Evolutionary conservation across 1,140 invertebrate species (phyloP), one percentile per base, ranked within the genome.

Genomic region (Camponotus pennsylvanicus): DNA sequence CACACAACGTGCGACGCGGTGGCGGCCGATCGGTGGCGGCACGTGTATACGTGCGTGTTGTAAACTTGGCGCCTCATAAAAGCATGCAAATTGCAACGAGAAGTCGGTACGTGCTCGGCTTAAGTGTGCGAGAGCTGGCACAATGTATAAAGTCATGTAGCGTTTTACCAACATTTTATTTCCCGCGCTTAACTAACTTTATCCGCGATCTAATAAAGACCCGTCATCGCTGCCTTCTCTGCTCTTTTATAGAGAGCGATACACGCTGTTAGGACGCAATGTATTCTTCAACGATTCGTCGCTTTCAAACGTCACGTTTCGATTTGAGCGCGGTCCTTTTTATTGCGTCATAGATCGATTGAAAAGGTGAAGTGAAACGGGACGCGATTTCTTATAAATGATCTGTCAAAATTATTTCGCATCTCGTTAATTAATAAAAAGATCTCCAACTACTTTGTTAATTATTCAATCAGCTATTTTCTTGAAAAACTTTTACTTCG

Each of bases 1-100:
- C 61, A 61, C 18, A 52, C 34, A 69, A 27, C 11, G 11, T 5
- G 57, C 18, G 18, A 8, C n/a, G 27, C 52, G 21, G 32, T 34
- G 70, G 32, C 42, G 21, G 78, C 21, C 21, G 49, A 61, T n/a
- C 27, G 27, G 27, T 0, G 27, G 27, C 27, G 67, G 86, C 87
- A 88, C 87, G 87, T 83, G 87, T 73, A 52, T 18, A 88, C 73
- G 67, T 49, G 82, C 85, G 55, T 69, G 85, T 88, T 70, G 87
- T 77, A 71, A 88, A 88, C 78, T 88, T 84, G 45, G 45, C 86
- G 52, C 79, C 87, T 64, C 70, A 88, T 88, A 85, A 88, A 88
- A 88, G 86, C 87, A 88, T 85, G 87, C 79, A 88, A 88, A 88
- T 88, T 88, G 69, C 77, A 83, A 55, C 57, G 67, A 67, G 79